These are phyloP conservation scores for Callipepla californica DNA, from an alignment of 2,113 vertebrate genomes.

Conservation along the genomic window DNA sequence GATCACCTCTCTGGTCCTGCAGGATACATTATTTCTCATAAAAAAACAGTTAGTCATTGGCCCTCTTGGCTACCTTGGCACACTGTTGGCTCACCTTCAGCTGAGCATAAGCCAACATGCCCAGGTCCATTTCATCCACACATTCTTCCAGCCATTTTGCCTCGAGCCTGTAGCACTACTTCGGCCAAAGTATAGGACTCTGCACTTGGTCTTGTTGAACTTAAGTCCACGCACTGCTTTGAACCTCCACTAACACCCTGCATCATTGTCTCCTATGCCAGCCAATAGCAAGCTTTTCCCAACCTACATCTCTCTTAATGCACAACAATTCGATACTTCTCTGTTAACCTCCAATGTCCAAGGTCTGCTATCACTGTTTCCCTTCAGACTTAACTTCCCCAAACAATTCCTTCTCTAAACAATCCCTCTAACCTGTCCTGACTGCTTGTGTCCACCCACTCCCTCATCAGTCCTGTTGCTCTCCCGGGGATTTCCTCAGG, in stretches of 20 bases:
- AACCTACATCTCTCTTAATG: background rate
- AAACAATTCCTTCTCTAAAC: background rate
- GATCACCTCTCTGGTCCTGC: too few relatives aligned
- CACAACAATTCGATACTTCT: background rate
- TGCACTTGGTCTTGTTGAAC: too few relatives aligned
- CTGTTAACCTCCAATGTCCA: background rate
- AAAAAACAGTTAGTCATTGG: too few relatives aligned
- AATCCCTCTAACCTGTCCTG: background rate
- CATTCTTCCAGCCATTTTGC: too few relatives aligned
- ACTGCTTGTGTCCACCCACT: background rate
- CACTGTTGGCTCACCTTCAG: too few relatives aligned
- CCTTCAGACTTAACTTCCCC: background rate
- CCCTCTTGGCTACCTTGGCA: too few relatives aligned
- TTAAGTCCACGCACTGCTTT: background rate
- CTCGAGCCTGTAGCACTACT: too few relatives aligned
- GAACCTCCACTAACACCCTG: background rate
- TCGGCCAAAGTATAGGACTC: too few relatives aligned
- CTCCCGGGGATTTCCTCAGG: background rate
- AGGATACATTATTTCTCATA: too few relatives aligned
- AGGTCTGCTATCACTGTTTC: background rate
- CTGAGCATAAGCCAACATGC: too few relatives aligned
- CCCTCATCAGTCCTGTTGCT: background rate
- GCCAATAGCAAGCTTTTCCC: background rate
- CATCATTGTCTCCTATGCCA: background rate
- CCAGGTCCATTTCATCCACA: too few relatives aligned